These are phyloP conservation scores for Orchesellides sinensis DNA, from an alignment of 2,888 invertebrate genomes.

Conservation along the genomic window DNA sequence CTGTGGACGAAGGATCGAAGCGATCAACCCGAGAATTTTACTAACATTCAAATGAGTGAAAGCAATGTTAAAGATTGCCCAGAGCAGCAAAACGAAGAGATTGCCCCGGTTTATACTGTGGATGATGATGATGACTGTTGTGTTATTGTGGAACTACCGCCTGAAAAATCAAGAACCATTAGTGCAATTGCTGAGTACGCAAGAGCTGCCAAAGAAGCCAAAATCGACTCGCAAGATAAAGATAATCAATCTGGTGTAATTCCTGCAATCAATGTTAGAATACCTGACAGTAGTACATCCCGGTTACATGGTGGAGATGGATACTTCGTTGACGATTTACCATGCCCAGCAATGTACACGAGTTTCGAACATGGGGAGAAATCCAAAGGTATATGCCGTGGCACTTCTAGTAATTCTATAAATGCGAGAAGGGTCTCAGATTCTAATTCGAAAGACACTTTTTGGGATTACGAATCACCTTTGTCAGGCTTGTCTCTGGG, in stretches of 20 bases:
- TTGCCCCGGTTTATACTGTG: background rate
- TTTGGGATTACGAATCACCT: conserved; percentile 19
- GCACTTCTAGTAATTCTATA: too few relatives aligned
- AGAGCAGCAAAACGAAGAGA: background rate
- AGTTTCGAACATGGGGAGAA: too few relatives aligned
- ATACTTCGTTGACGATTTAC: background rate
- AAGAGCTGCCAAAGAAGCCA: background rate
- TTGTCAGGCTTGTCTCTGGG: conserved; percentile 7
- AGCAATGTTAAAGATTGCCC: background rate
- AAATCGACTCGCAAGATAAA: background rate
- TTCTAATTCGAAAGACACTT: background rate
- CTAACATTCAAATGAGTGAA: background rate
- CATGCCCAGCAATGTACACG: too few relatives aligned
- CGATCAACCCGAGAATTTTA: background rate
- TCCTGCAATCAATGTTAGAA: background rate
- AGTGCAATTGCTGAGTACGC: background rate
- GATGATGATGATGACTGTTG: conserved; percentile 29
- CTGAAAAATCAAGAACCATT: background rate
- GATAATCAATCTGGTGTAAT: background rate
- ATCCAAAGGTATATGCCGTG: too few relatives aligned
- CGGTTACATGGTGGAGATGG: background rate
- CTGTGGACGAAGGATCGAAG: conserved; percentile 10
- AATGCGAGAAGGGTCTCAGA: background rate
- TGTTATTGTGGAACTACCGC: conserved; percentile 6
- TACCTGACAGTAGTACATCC: background rate